A percentile compares a stretch with the other conserved stretches of the same genome.
Evolutionary conservation across 2,113 vertebrate genomes (phyloP).

Genomic region (Emydura subglobosa): DNA sequence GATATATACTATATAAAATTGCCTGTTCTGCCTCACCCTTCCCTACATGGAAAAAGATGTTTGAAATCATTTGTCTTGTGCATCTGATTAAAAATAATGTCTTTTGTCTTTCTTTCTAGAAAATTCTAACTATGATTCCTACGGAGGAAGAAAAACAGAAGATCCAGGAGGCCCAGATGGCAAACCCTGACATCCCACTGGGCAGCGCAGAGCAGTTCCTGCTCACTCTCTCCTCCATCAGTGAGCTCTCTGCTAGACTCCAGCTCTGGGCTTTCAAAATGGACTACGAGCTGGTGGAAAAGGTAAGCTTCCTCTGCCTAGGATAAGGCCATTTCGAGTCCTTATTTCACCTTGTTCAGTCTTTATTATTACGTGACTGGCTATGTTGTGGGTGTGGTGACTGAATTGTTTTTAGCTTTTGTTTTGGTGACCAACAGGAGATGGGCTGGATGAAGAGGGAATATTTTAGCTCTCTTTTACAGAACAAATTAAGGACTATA

Average conservation of each 20-base stretch:
- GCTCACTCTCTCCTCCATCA: slow-evolving; percentile 96
- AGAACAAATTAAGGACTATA: slow-evolving; percentile 47
- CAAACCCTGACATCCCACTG: slow-evolving; percentile 91
- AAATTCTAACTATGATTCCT: slow-evolving; percentile 99
- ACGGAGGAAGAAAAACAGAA: slow-evolving; percentile 97
- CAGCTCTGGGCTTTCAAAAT: slow-evolving; percentile 99
- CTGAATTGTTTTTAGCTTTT: not conserved
- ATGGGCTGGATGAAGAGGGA: not conserved
- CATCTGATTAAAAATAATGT: not conserved
- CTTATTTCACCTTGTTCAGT: slow-evolving; percentile 18
- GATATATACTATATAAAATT: not conserved
- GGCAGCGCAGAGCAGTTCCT: slow-evolving; percentile 97
- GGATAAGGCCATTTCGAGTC: not conserved
- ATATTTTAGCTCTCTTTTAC: slow-evolving; percentile 24
- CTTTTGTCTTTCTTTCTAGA: slow-evolving; percentile 78
- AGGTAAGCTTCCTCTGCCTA: slow-evolving; percentile 79
- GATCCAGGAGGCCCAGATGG: slow-evolving; percentile 96
- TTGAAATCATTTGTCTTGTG: not conserved
- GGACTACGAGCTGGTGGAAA: slow-evolving; percentile 96
- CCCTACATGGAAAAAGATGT: not conserved
- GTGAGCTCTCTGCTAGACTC: slow-evolving; percentile 92
- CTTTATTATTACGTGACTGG: not conserved
- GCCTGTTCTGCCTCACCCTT: not conserved
- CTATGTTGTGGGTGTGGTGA: slow-evolving; percentile 20
- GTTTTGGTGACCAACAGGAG: slow-evolving; percentile 22